Evolutionary conservation across 2,113 vertebrate genomes (phyloP).

Genomic region (cat (Felis catus)): DNA sequence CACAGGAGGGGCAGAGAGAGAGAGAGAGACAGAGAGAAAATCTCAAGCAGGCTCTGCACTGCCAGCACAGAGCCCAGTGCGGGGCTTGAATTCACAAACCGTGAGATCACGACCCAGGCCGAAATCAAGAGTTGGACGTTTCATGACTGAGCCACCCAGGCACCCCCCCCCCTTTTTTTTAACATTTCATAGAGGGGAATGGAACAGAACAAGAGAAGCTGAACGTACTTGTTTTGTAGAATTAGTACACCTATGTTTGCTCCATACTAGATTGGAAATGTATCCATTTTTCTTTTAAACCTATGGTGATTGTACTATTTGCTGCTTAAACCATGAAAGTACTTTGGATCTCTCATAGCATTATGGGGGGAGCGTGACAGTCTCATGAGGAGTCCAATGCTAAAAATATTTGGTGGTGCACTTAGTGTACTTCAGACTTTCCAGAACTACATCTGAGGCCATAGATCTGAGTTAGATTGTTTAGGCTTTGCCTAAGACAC

Average conservation of each 20-base stretch:
- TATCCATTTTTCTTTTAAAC: not conserved
- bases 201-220: not conserved
- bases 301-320: not conserved
- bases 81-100: too few species aligned
- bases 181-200: not conserved
- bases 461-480: not conserved
- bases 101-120: too few species aligned
- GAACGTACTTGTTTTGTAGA: not conserved
- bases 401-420: not conserved
- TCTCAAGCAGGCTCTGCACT: too few species aligned
- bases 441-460: not conserved
- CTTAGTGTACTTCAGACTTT: not conserved
- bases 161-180: not conserved
- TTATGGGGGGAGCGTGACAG: not conserved
- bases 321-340: not conserved
- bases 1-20: too few species aligned
- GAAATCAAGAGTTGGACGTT: too few species aligned
- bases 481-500: not conserved
- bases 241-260: conserved; percentile 26
- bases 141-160: too few species aligned
- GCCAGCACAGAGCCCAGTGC: too few species aligned
- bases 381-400: not conserved
- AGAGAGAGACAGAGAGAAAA: too few species aligned
- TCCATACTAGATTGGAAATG: not conserved
- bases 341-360: not conserved